Base-by-base conservation (phyloP, 2,888 invertebrate species). In the Pegoplata infirma region DNA sequence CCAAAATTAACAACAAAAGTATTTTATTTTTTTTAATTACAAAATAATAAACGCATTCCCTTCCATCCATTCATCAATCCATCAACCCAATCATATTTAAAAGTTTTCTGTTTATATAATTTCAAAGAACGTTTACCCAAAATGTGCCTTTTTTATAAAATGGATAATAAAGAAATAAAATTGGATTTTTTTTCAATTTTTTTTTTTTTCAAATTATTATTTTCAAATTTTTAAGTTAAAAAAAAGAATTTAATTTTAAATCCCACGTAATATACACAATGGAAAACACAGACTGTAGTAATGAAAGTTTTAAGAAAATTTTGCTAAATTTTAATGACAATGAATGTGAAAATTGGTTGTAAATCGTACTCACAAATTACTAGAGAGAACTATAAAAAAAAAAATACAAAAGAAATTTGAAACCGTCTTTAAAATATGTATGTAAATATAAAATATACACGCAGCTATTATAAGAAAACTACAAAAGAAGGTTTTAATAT, bases 81-180 rank as follows among this genome's bases (percentile, higher is more conserved):
- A n/a, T n/a, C n/a, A n/a, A n/a, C n/a, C n/a, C n/a, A 25, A 25
- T 5, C 25, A 40, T 40, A 40, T 3, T n/a, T n/a, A n/a, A 40
- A 3, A 36, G 12, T 40, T 40, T 12, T 1, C 3, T 40, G 12
- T 5, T 40, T 40, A 5, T 40, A 40, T 40, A 12, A 40, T 1
- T 40, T 40, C 61, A 25, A 25, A 61, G 10, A 59, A 46, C 5
- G 5, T 40, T 14, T 28, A 25, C 6, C 25, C 67, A 76, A 64
- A 69, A 80, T 64, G 79, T 79, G 79, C 79, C 76, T 80, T 76
- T n/a, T 72, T 79, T 64, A 71, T 59, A 32, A 76, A 72, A 68
- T 55, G 72, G 19, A 21, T 6, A 40, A 40, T 23, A 12, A 51
- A 51, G 10, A 55, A 55, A 28, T 56, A 19, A 56, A 56, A 56